Evolutionary conservation across 2,888 invertebrate species (phyloP), one percentile per base, ranked within the genome.

Genomic region (Dryobotodes eremita): DNA sequence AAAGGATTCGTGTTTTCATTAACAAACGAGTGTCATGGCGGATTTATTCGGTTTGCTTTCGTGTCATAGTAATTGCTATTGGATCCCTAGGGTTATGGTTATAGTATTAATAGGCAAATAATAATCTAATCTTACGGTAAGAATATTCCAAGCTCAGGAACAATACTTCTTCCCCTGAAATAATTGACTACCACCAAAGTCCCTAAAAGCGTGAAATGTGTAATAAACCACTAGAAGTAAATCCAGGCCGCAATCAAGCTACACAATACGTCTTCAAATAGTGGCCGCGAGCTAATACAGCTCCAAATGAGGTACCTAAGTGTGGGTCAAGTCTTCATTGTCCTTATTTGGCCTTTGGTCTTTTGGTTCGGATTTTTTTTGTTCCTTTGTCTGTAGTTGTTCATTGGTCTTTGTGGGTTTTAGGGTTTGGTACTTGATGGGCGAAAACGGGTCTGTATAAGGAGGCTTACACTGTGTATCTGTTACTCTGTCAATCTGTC

Each of bases 191-290:
- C 15, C n/a, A 20, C 36, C 6, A 55, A 62, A 10, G 4, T 31
- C 42, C 46, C 23, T 36, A 17, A 75, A 82, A 55, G 61, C 71
- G 36, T 5, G 20, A 53, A 83, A 62, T 61, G 55, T 64, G 59
- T 74, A 71, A 86, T 84, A 86, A 86, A 84, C 62, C 46, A 71
- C 76, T n/a, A 13, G n/a, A 17, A 62, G 36, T 68, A 83, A 83
- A 83, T 48, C 73, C 64, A 46, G 48, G 13, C 48, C 55, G 78
- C 86, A 77, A 84, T 84, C 68, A 77, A 61, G 64, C 70, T 42
- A 71, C 83, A 84, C 86, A 84, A 84, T 84, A 77, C 71, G 50
- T 71, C 84, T 77, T 77, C 74, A 84, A 84, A 86, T 74, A 77
- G 74, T 77, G 48, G 64, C 48, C 15, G 48, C 48, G 53, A 68